These are phyloP conservation scores for Ellobius talpinus DNA, from an alignment of 2,113 vertebrate species.

Conservation along the genomic window DNA sequence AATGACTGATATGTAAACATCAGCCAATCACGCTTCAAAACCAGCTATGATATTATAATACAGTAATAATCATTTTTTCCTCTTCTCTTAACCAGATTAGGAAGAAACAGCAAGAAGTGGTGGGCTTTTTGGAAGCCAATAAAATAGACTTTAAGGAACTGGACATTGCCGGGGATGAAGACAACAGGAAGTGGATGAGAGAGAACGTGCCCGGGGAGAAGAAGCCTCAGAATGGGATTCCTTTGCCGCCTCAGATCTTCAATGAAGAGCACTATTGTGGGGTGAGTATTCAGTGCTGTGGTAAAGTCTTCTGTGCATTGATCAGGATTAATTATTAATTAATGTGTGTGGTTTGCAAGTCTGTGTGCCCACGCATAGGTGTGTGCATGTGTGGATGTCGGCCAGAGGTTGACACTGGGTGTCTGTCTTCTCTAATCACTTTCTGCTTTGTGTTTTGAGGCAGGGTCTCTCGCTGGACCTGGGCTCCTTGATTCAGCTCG, in stretches of 20 bases:
- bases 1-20: neutral
- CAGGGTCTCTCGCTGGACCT: neutral
- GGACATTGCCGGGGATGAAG: slow-evolving; percentile 97
- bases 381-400: fast-evolving
- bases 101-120: slow-evolving; percentile 99
- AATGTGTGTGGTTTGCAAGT: neutral
- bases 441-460: neutral
- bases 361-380: neutral
- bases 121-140: slow-evolving; percentile 96
- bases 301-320: neutral
- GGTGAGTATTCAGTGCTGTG: slow-evolving; percentile 87
- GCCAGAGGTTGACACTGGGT: neutral
- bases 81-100: slow-evolving; percentile 91
- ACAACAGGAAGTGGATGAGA: slow-evolving; percentile 98
- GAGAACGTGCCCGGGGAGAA: slow-evolving; percentile 96
- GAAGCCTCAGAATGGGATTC: slow-evolving; percentile 97
- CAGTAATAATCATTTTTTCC: neutral
- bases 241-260: slow-evolving; percentile 98
- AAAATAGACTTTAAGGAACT: slow-evolving; percentile 96
- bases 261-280: slow-evolving; percentile 97
- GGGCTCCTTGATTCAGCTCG: neutral
- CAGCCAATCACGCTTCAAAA: neutral
- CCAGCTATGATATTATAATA: neutral
- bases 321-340: neutral
- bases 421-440: neutral